phyloP scores from a whole-genome alignment of 2,888 invertebrate species.

The Hololepta plana region DNA sequence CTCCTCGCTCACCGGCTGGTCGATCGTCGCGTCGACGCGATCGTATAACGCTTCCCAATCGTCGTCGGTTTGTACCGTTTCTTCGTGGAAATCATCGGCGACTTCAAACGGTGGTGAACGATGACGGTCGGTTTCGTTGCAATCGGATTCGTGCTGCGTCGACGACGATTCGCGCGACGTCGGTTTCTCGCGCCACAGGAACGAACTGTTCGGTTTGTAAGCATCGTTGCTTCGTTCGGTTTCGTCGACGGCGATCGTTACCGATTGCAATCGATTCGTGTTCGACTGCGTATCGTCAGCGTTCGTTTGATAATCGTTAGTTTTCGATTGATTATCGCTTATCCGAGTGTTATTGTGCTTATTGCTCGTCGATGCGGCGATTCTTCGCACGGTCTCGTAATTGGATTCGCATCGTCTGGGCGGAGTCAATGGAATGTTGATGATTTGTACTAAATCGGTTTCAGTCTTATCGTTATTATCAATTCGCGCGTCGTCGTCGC shows the following conservation, averaged over 20 bases:
- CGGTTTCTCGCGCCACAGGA: constrained; percentile 43
- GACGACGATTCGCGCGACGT: constrained; percentile 14
- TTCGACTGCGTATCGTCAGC: constrained; percentile 6
- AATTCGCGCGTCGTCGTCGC: constrained; percentile 9
- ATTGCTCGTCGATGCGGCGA: constrained; percentile 9
- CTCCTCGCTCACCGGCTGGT: too few relatives aligned
- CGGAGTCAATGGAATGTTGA: constrained; percentile 18
- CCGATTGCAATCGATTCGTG: too few relatives aligned
- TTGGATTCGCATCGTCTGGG: constrained; percentile 20
- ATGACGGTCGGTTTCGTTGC: too few relatives aligned
- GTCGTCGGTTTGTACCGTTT: constrained; percentile 1
- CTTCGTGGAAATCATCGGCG: too few relatives aligned
- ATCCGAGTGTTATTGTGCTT: constrained; percentile 11
- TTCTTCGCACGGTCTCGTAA: constrained; percentile 15
- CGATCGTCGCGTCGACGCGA: constrained; percentile 11
- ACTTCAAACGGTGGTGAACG: too few relatives aligned
- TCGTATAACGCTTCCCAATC: constrained; percentile 15
- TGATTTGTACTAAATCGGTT: constrained; percentile 15
- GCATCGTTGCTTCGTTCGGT: too few relatives aligned
- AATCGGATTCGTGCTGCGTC: too few relatives aligned
- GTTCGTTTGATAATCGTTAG: constrained; percentile 3
- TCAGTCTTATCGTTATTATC: background rate
- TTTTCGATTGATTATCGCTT: constrained; percentile 5
- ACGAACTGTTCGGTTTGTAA: constrained; percentile 44
- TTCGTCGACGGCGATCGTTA: too few relatives aligned